These are phyloP conservation scores for Macrotrachela quadricornifera DNA, from an alignment of 1,140 invertebrate species.

Conservation along the genomic window DNA sequence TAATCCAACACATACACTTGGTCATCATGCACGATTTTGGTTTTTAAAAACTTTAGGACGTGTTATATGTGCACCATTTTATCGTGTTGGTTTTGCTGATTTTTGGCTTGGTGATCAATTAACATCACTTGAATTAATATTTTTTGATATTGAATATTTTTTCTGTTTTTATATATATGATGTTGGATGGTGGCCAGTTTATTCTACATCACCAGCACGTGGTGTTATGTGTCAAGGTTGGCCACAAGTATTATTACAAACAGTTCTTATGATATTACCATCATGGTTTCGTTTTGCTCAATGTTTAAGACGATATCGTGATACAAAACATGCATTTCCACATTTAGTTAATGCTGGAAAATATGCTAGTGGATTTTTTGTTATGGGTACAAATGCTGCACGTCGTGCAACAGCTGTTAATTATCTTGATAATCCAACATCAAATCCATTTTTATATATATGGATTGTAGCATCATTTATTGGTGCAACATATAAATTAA, in stretches of 20 bases:
- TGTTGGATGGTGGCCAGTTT: conserved; percentile 3
- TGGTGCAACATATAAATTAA: conserved; percentile 60
- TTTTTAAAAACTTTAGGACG: background rate
- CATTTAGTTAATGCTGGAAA: conserved; percentile 92
- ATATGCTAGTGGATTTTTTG: conserved; percentile 89
- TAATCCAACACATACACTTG: conserved; percentile 3
- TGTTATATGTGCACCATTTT: conserved; percentile 61
- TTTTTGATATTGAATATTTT: conserved; percentile 82
- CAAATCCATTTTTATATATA: conserved; percentile 7
- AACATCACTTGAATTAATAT: conserved; percentile 66
- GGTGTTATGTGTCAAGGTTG: no score
- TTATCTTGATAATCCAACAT: conserved; percentile 27
- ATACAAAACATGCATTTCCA: conserved; percentile 56
- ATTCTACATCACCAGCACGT: background rate
- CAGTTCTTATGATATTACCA: conserved; percentile 38
- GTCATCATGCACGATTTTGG: conserved; percentile 1
- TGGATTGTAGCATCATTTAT: conserved; percentile 41
- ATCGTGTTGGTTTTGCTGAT: conserved; percentile 86
- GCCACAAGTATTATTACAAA: background rate
- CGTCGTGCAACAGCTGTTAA: background rate
- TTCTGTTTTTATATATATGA: conserved; percentile 37
- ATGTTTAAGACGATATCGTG: conserved; percentile 67
- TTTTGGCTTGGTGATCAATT: conserved; percentile 99
- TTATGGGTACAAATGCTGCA: conserved; percentile 35
- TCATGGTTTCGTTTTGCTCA: conserved; percentile 95